A percentile compares a stretch with the other conserved stretches of the same genome.
These are phyloP conservation scores for Saxidomus purpurata DNA, from an alignment of 1,140 invertebrate species.

Conservation along the genomic window DNA sequence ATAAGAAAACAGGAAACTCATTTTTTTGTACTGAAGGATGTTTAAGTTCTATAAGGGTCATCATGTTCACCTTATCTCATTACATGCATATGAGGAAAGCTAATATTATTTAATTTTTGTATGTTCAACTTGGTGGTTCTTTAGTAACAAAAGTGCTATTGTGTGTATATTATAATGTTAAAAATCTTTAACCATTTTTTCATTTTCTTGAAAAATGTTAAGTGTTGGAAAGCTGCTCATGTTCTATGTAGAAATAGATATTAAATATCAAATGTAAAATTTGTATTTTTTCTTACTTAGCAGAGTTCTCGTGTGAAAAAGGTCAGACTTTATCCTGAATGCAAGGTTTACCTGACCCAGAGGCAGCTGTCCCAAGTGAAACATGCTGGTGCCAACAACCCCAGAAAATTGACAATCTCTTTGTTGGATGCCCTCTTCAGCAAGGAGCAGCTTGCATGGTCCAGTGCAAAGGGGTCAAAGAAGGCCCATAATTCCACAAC, in stretches of 20 bases:
- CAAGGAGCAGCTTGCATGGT: conserved; percentile 45
- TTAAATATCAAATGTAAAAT: neutral
- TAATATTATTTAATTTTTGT: too few species aligned
- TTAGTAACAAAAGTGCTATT: too few species aligned
- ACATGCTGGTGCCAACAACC: conserved; percentile 28
- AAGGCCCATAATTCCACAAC: conserved; percentile 34
- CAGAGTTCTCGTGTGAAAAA: conserved; percentile 48
- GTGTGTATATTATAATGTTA: too few species aligned
- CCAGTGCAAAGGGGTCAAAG: conserved; percentile 55
- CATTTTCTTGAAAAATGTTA: neutral
- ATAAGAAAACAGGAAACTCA: too few species aligned
- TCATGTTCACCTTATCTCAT: too few species aligned
- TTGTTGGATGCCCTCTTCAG: conserved; percentile 44
- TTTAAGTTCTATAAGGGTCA: too few species aligned
- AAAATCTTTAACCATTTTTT: too few species aligned
- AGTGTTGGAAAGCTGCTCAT: neutral
- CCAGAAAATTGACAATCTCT: conserved; percentile 36
- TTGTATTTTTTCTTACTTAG: conserved; percentile 13
- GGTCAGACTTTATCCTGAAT: conserved; percentile 3
- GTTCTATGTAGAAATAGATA: neutral
- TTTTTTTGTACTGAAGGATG: too few species aligned
- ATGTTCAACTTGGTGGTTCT: too few species aligned
- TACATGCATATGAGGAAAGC: too few species aligned
- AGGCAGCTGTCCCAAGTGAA: conserved; percentile 41
- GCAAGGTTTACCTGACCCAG: conserved; percentile 30